phyloP scores from a whole-genome alignment of 1,140 invertebrate species.

The Charaxes varanes region DNA sequence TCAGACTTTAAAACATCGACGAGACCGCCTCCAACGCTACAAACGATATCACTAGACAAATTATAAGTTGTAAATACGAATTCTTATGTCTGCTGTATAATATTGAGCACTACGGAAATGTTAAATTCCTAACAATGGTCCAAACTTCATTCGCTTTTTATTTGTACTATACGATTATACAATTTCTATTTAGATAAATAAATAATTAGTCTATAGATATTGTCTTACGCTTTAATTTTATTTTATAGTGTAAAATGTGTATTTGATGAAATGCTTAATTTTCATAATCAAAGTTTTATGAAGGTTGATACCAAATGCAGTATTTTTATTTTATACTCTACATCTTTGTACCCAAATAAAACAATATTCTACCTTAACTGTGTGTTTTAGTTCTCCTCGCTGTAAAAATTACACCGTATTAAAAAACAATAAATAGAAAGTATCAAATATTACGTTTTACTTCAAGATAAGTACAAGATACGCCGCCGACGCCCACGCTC shows the following conservation, averaged over 20 bases:
- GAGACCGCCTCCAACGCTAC: too few relatives aligned
- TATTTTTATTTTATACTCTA: slow-evolving; percentile 74
- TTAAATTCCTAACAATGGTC: slow-evolving; percentile 71
- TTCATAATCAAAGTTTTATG: slow-evolving; percentile 70
- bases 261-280: slow-evolving; percentile 69
- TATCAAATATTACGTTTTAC: too few relatives aligned
- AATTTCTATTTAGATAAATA: slow-evolving; percentile 69
- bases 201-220: slow-evolving; percentile 61
- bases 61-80: slow-evolving; percentile 62
- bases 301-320: slow-evolving; percentile 70
- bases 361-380: slow-evolving; percentile 52
- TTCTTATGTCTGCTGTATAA: slow-evolving; percentile 60
- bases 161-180: slow-evolving; percentile 72
- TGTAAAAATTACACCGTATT: too few relatives aligned
- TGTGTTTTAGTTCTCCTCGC: slow-evolving; percentile 14
- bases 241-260: slow-evolving; percentile 67
- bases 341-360: slow-evolving; percentile 72
- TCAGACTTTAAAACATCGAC: slow-evolving; percentile 50
- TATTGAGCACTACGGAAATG: slow-evolving; percentile 67
- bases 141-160: slow-evolving; percentile 71
- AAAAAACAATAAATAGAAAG: background rate
- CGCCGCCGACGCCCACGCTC: too few relatives aligned
- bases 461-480: too few relatives aligned
- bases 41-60: too few relatives aligned
- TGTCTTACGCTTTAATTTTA: slow-evolving; percentile 66